A percentile compares a stretch with the other conserved stretches of the same genome.
Conservation (phyloP, 1,140 invertebrate species). For the Eciton burchellii region DNA sequence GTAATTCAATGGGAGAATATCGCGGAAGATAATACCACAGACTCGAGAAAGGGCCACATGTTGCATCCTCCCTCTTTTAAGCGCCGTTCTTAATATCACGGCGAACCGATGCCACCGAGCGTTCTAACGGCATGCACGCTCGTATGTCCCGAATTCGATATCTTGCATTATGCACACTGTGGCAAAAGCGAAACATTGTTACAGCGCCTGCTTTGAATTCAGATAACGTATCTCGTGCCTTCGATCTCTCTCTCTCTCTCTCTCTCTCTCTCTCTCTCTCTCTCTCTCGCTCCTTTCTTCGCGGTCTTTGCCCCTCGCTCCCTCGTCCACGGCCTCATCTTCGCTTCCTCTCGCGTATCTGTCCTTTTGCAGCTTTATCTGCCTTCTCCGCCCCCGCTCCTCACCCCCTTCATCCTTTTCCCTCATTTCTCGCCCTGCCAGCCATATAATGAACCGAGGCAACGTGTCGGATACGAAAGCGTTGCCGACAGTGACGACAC, state of each 20-base stretch:
- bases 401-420: slow-evolving; percentile 33
- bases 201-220: slow-evolving; percentile 74
- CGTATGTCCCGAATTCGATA: slow-evolving; percentile 70
- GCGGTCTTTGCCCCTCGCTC: slow-evolving; percentile 15
- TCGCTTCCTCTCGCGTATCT: slow-evolving; percentile 59
- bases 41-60: slow-evolving; percentile 66
- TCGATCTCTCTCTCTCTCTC: slow-evolving; percentile 68
- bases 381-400: not conserved
- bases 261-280: slow-evolving; percentile 60
- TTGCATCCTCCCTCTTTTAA: slow-evolving; percentile 73
- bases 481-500: slow-evolving; percentile 59
- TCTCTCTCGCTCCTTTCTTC: slow-evolving; percentile 55
- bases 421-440: slow-evolving; percentile 35
- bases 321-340: slow-evolving; percentile 59
- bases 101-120: slow-evolving; percentile 62
- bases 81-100: slow-evolving; percentile 69
- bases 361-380: slow-evolving; percentile 61
- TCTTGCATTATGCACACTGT: slow-evolving; percentile 49
- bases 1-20: slow-evolving; percentile 34
- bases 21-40: slow-evolving; percentile 34
- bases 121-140: slow-evolving; percentile 57
- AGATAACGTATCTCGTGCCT: slow-evolving; percentile 75
- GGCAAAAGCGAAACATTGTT: slow-evolving; percentile 73
- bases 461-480: slow-evolving; percentile 70
- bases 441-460: slow-evolving; percentile 66